These are phyloP conservation scores for Clostera curtula DNA, from an alignment of 2,888 invertebrate species.

Conservation along the genomic window DNA sequence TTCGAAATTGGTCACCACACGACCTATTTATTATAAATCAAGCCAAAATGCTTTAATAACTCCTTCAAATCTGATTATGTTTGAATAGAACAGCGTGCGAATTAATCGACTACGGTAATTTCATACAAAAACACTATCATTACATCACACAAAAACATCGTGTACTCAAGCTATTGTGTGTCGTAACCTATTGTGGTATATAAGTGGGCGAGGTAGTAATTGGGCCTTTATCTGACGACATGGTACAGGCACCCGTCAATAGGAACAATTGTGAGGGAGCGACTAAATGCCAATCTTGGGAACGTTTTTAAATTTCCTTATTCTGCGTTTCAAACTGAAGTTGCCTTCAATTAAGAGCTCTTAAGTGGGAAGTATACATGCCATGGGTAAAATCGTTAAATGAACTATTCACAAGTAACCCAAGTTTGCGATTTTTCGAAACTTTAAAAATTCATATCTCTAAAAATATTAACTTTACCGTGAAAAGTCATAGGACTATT, in stretches of 20 bases:
- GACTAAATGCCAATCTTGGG: conserved; percentile 4
- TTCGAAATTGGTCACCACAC: too few species aligned
- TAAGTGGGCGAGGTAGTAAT: conserved; percentile 18
- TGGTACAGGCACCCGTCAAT: conserved; percentile 16
- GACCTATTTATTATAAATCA: too few species aligned
- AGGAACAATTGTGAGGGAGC: conserved; percentile 12
- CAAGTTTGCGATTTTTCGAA: too few species aligned
- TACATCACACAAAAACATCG: conserved; percentile 8
- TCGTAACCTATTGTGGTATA: conserved; percentile 14
- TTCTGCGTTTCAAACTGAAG: too few species aligned
- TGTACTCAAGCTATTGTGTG: conserved; percentile 9
- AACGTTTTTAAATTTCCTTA: background rate
- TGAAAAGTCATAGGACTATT: too few species aligned
- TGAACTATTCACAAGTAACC: too few species aligned
- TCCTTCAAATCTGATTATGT: conserved; percentile 2
- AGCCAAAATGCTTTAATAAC: background rate
- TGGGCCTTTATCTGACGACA: conserved; percentile 15
- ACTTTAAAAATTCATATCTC: too few species aligned
- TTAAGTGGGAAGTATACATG: too few species aligned
- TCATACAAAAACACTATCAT: conserved; percentile 10
- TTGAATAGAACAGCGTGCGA: conserved; percentile 12
- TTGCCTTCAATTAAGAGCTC: too few species aligned
- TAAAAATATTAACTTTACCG: too few species aligned
- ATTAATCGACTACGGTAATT: conserved; percentile 8
- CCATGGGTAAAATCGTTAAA: too few species aligned